Base-by-base conservation (phyloP, 1,140 invertebrate species). In the Spodoptera frugiperda region DNA sequence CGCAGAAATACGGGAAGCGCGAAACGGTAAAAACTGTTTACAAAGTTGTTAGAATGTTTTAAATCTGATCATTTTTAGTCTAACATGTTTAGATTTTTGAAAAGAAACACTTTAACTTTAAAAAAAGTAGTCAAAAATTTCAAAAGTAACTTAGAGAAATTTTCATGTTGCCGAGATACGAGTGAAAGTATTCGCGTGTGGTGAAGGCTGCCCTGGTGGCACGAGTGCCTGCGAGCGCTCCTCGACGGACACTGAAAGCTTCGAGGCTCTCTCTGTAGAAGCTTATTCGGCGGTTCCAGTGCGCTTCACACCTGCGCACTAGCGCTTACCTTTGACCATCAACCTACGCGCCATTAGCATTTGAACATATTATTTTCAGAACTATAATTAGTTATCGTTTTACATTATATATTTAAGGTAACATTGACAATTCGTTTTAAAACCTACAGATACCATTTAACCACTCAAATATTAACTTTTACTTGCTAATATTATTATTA, bases 251-350 rank as follows among this genome's bases (percentile, higher is more conserved):
- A 76, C 46, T 65, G 61, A 44, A 39, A 30, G 55, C 19, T 53
- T 10, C 8, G 14, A 55, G 73, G 55, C 46, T 65, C 10, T 39
- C 25, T 11, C 10, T 12, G 15, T 21, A 11, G 25, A 21, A 46
- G 19, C 12, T 76, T 75, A 39, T 68, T 59, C 57, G 39, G 8
- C 3, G 39, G 68, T 59, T 77, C 51, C 70, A 15, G 33, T 80
- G 72, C 71, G 76, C 48, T 44, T 21, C 54, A 48, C 72, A 78
- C 78, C 59, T 84, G 82, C 82, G 82, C 82, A 78, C 12, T 67
- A 65, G 14, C 39, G 8, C 12, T 19, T 15, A 51, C 51, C 65
- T n/a, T 61, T 63, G 5, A 15, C 57, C 57, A 51, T 53, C 70
- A 53, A 61, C 61, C 19, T 44, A 30, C 53, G 15, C 25, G 46